A percentile compares a stretch with the other conserved stretches of the same genome.
phyloP scores from a whole-genome alignment of 1,140 invertebrate species.

The Drosophila nigrodunni region DNA sequence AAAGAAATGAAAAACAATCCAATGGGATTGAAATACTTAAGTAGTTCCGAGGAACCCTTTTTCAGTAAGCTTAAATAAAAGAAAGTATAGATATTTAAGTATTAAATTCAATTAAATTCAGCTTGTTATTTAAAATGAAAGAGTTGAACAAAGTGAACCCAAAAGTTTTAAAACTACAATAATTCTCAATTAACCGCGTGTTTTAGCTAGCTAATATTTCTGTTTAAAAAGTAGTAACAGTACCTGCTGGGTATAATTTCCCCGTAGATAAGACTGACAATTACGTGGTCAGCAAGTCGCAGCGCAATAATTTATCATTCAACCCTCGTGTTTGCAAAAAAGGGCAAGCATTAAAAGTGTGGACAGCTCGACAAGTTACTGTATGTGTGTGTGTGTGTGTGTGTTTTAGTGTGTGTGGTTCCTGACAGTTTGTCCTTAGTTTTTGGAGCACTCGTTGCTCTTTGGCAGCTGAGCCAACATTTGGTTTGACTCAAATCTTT shows the following conservation, averaged over 20 bases:
- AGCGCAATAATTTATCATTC: conserved; percentile 41
- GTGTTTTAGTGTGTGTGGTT: neutral
- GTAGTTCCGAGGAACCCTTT: too few species aligned
- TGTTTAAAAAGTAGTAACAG: neutral
- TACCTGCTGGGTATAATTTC: neutral
- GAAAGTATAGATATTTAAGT: too few species aligned
- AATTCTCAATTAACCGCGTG: neutral
- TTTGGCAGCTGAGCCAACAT: conserved; percentile 18
- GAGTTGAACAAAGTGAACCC: too few species aligned
- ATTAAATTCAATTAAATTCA: too few species aligned
- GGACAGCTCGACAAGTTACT: conserved; percentile 39
- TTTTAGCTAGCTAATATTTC: neutral
- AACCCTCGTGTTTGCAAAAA: conserved; percentile 7
- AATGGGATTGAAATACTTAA: too few species aligned
- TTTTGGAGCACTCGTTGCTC: conserved; percentile 21
- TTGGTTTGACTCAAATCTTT: conserved; percentile 27
- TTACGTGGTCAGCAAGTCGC: conserved; percentile 9
- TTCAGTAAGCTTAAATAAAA: too few species aligned
- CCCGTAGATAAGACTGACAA: neutral
- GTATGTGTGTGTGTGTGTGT: neutral
- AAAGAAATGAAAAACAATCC: too few species aligned
- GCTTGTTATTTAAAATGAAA: too few species aligned
- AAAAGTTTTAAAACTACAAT: neutral
- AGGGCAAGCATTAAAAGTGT: conserved; percentile 23
- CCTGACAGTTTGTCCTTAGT: conserved; percentile 36